Conservation (phyloP, 2,797 vertebrate genomes). For the Dryobates pubescens region DNA sequence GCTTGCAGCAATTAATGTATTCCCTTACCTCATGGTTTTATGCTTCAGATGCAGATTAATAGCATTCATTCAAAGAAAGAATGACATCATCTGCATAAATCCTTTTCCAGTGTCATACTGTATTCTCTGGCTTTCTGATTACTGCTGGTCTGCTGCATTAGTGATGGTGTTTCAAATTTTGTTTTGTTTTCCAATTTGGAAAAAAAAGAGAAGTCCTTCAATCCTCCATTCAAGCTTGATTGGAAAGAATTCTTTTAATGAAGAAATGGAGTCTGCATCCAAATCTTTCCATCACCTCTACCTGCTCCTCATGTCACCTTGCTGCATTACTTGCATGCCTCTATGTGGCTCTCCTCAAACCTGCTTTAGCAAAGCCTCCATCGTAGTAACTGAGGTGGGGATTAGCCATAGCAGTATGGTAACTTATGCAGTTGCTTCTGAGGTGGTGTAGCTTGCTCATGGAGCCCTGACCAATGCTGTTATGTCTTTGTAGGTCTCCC, state of each 20-base stretch:
- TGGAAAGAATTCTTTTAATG: not conserved
- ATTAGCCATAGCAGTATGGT: not conserved
- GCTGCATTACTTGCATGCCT: not conserved
- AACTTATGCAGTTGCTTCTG: not conserved
- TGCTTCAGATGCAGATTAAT: conserved; percentile 56
- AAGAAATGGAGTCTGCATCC: not conserved
- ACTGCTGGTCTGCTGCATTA: conserved; percentile 31
- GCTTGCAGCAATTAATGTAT: conserved; percentile 45
- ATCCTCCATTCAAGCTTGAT: not conserved
- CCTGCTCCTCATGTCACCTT: not conserved
- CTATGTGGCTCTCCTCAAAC: not conserved
- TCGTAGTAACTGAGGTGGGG: not conserved
- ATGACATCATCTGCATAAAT: conserved; percentile 58
- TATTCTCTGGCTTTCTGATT: conserved; percentile 36
- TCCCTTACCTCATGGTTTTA: conserved; percentile 53
- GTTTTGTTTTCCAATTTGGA: not conserved
- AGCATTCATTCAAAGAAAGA: conserved; percentile 47
- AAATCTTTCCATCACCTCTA: not conserved
- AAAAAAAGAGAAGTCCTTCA: not conserved
- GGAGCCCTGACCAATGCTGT: not conserved
- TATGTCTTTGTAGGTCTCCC: not conserved
- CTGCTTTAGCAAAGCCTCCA: not conserved
- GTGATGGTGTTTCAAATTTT: not conserved
- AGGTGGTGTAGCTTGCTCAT: not conserved
- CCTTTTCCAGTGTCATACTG: conserved; percentile 41